phyloP scores from a whole-genome alignment of 2,797 vertebrate species.

The Falco rusticolus region DNA sequence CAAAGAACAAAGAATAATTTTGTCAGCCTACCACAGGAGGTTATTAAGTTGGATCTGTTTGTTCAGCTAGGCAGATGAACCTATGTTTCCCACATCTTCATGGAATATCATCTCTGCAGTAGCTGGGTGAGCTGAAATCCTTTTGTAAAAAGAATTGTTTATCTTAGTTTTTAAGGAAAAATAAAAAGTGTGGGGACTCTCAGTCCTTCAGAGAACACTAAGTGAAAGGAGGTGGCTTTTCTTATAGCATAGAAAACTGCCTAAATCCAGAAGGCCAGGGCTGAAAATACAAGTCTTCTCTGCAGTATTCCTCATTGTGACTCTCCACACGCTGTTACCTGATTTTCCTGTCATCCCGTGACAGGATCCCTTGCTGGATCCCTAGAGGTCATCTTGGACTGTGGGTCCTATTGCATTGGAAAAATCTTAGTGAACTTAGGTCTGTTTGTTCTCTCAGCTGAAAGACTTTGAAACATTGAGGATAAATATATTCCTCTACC shows the following conservation, averaged over 20 bases:
- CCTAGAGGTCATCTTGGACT: background rate
- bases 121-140: background rate
- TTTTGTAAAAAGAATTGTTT: background rate
- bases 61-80: background rate
- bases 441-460: background rate
- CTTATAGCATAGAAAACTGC: background rate
- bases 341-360: background rate
- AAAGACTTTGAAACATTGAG: background rate
- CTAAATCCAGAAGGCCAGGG: background rate
- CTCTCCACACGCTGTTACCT: background rate
- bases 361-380: background rate
- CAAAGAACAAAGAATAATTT: background rate
- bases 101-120: background rate
- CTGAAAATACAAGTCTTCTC: background rate
- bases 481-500: background rate
- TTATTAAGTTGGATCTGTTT: background rate
- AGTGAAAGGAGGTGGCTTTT: background rate
- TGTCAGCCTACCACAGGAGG: background rate
- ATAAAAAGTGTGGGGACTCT: background rate
- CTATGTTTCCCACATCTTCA: background rate
- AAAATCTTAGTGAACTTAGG: background rate
- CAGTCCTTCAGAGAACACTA: background rate
- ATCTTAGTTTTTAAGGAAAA: background rate
- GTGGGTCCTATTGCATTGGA: background rate
- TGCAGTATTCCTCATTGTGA: background rate